Evolutionary conservation across 1,140 invertebrate genomes (phyloP).

Genomic region (Aphaenogaster rudis): DNA sequence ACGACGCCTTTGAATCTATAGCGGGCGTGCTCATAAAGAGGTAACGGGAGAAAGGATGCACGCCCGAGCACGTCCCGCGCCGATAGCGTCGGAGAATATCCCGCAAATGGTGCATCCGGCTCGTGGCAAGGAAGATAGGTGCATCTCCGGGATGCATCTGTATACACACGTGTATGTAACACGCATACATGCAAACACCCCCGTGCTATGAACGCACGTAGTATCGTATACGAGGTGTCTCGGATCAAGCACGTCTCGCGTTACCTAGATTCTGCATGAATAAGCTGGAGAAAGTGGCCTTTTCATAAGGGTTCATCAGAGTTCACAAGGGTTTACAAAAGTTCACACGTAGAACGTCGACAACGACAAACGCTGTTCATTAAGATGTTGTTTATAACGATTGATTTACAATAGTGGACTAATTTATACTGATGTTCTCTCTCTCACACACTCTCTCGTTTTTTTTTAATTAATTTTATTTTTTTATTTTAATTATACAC

Average conservation of each 20-base stretch:
- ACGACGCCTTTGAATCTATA: slow-evolving; percentile 59
- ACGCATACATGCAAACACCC: background rate
- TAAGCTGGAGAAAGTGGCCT: slow-evolving; percentile 38
- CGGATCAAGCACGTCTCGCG: slow-evolving; percentile 35
- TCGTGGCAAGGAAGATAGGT: slow-evolving; percentile 66
- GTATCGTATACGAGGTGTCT: slow-evolving; percentile 50
- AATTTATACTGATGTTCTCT: background rate
- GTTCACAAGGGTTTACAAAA: slow-evolving; percentile 2
- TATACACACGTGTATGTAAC: background rate
- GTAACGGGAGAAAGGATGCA: slow-evolving; percentile 44
- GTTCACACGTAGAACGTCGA: background rate
- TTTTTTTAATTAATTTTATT: background rate
- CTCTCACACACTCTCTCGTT: background rate
- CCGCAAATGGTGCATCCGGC: slow-evolving; percentile 71
- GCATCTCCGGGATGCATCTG: slow-evolving; percentile 2
- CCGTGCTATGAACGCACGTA: slow-evolving; percentile 34
- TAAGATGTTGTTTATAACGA: background rate
- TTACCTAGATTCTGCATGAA: slow-evolving; percentile 35
- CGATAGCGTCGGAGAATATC: slow-evolving; percentile 72
- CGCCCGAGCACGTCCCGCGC: slow-evolving; percentile 65
- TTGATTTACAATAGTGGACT: background rate
- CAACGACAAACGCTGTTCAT: background rate
- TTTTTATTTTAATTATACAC: too few species aligned
- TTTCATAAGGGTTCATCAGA: slow-evolving; percentile 28
- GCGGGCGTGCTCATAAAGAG: slow-evolving; percentile 6